Evolutionary conservation across 2,113 vertebrate genomes (phyloP).

Genomic region (Ictalurus punctatus): DNA sequence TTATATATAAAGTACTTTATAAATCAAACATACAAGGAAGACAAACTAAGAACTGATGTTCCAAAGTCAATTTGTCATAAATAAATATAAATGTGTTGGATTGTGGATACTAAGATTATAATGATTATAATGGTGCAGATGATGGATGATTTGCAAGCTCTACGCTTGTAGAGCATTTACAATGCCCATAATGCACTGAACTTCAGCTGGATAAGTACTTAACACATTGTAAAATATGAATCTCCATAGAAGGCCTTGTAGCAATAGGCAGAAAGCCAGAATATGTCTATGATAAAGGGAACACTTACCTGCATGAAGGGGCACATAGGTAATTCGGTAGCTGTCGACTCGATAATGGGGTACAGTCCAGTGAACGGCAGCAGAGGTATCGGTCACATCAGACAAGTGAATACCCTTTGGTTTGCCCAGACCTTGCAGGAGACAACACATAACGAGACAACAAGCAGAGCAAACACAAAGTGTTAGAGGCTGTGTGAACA

Average conservation of each 20-base stretch:
- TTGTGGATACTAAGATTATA: neutral
- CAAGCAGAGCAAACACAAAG: constrained; percentile 22
- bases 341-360: constrained; percentile 79
- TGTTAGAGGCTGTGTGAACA: constrained; percentile 1
- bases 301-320: constrained; percentile 55
- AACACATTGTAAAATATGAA: neutral
- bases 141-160: neutral
- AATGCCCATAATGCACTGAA: neutral
- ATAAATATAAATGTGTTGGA: constrained; percentile 2
- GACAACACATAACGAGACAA: constrained; percentile 35
- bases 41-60: neutral
- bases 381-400: constrained; percentile 87
- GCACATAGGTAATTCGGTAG: constrained; percentile 83
- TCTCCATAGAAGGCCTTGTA: neutral
- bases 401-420: constrained; percentile 88
- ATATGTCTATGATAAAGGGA: neutral
- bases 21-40: neutral
- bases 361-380: constrained; percentile 84
- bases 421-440: constrained; percentile 80
- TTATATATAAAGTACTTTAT: neutral
- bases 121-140: neutral
- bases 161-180: neutral
- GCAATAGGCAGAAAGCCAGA: neutral
- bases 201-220: constrained; percentile 13
- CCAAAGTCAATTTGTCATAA: neutral